These are phyloP conservation scores for Zootoca vivipara DNA, from an alignment of 2,113 vertebrate genomes.

Conservation along the genomic window DNA sequence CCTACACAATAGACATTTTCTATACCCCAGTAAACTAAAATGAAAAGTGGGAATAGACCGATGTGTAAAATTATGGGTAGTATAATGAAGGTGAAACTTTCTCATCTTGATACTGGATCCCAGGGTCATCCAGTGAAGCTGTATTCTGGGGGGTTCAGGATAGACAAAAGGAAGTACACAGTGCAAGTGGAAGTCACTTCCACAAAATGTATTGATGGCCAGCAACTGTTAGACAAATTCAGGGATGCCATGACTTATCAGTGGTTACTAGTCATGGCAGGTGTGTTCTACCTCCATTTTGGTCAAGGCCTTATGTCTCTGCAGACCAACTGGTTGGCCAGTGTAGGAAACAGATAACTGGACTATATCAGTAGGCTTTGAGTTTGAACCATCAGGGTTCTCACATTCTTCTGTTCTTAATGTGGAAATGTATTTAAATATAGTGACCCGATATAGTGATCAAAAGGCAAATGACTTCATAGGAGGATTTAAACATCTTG, in stretches of 20 bases:
- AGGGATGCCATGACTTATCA: no score
- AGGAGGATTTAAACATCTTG: no score
- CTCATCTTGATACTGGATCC: not conserved
- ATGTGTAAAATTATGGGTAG: not conserved
- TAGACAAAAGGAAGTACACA: not conserved
- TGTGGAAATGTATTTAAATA: not conserved
- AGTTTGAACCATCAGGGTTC: not conserved
- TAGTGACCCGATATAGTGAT: not conserved
- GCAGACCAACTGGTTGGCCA: no score
- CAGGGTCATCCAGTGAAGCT: not conserved
- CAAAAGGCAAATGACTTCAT: not conserved
- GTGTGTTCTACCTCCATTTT: no score
- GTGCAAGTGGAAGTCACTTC: not conserved
- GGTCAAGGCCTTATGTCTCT: no score
- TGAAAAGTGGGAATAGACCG: not conserved
- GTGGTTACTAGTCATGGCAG: no score
- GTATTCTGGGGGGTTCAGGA: not conserved
- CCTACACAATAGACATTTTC: slow-evolving; percentile 32
- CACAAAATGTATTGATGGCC: not conserved
- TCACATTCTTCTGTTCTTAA: not conserved
- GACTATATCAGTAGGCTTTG: no score
- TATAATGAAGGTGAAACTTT: not conserved
- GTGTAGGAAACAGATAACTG: no score
- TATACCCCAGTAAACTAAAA: slow-evolving; percentile 16
- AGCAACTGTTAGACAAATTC: not conserved